phyloP scores from a whole-genome alignment of 2,888 invertebrate genomes.

The Hydraecia micacea region DNA sequence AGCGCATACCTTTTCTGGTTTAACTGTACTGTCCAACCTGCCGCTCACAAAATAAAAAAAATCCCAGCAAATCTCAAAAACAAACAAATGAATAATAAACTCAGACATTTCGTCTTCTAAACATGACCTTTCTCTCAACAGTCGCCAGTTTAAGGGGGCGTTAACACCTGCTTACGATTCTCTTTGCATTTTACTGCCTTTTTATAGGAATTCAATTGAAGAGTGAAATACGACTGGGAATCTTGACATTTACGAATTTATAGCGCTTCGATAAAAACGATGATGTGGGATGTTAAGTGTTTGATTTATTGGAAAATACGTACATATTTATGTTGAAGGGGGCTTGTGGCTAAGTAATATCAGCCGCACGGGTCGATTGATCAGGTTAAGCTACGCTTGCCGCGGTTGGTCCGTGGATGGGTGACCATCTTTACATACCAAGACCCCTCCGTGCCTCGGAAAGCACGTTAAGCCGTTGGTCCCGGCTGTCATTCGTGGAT shows the following conservation, averaged over 20 bases:
- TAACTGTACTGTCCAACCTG: not conserved
- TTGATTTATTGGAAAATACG: constrained; percentile 20
- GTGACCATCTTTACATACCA: too few species aligned
- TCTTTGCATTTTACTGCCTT: constrained; percentile 55
- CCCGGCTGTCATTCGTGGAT: too few species aligned
- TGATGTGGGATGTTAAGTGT: constrained; percentile 17
- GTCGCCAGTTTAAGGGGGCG: constrained; percentile 43
- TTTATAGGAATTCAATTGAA: constrained; percentile 62
- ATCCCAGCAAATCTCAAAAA: constrained; percentile 8
- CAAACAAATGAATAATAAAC: constrained; percentile 27
- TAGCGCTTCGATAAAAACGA: constrained; percentile 10
- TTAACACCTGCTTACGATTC: constrained; percentile 53
- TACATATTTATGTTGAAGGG: not conserved
- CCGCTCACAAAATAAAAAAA: not conserved
- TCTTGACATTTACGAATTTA: constrained; percentile 48
- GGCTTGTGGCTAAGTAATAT: too few species aligned
- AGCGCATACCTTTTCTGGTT: not conserved
- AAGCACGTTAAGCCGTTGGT: too few species aligned
- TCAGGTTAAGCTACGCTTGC: too few species aligned
- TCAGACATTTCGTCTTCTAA: constrained; percentile 3
- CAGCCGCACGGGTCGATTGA: too few species aligned
- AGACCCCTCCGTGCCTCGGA: too few species aligned
- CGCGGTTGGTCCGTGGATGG: too few species aligned
- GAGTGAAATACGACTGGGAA: constrained; percentile 42
- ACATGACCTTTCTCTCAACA: constrained; percentile 34